A percentile compares a stretch with the other conserved stretches of the same genome.
phyloP scores from a whole-genome alignment of 2,888 invertebrate species.

The Caradrina clavipalpis region DNA sequence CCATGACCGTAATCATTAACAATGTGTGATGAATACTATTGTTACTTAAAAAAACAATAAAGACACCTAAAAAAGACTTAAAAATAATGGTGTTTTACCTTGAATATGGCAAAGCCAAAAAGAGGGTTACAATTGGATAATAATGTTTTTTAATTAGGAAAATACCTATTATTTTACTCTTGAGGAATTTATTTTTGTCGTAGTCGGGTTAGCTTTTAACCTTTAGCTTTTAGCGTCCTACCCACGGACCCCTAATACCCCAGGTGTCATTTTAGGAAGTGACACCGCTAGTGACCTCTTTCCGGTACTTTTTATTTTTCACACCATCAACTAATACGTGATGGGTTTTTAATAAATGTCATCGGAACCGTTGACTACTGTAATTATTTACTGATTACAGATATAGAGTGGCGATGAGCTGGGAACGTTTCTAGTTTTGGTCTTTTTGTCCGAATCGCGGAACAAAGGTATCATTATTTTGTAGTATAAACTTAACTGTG shows the following conservation, averaged over 20 bases:
- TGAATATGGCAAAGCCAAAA: no score
- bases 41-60: no score
- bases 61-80: no score
- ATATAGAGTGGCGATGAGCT: slow-evolving; percentile 57
- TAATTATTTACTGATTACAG: slow-evolving; percentile 62
- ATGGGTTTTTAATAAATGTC: slow-evolving; percentile 74
- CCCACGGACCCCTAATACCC: slow-evolving; percentile 62
- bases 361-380: slow-evolving; percentile 39
- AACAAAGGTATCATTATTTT: slow-evolving; percentile 19
- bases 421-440: slow-evolving; percentile 51
- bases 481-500: neutral
- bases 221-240: neutral
- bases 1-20: no score
- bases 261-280: slow-evolving; percentile 75
- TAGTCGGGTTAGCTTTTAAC: no score
- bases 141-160: no score
- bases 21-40: no score
- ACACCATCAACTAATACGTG: slow-evolving; percentile 69
- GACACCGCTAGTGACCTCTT: slow-evolving; percentile 72
- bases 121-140: no score
- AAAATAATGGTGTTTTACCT: no score
- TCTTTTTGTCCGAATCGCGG: slow-evolving; percentile 23
- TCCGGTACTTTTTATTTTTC: slow-evolving; percentile 70
- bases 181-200: no score
- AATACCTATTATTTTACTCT: no score